These are phyloP conservation scores for Troides oblongomaculatus DNA, from an alignment of 2,888 invertebrate species.

Conservation along the genomic window DNA sequence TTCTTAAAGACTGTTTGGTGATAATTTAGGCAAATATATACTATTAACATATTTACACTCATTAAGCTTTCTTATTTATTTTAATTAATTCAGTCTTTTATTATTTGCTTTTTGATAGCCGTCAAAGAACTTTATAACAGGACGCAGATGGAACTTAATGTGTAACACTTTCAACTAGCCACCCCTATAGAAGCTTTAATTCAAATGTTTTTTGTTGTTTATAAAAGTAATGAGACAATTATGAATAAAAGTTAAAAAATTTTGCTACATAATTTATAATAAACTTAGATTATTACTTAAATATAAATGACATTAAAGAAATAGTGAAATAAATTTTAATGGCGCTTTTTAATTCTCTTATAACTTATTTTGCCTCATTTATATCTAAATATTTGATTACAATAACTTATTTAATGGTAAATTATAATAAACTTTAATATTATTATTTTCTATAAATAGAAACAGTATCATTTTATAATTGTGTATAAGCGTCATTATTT, in stretches of 20 bases:
- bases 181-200: neutral
- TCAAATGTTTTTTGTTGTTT: neutral
- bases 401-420: no score
- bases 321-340: neutral
- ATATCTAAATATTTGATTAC: no score
- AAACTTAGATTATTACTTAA: neutral
- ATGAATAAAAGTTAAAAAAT: neutral
- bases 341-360: neutral
- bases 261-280: neutral
- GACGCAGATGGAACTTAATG: neutral
- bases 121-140: neutral
- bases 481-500: neutral
- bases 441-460: neutral
- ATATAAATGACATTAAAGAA: neutral
- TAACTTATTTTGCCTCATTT: neutral
- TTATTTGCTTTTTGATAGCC: neutral
- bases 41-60: neutral
- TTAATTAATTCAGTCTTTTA: neutral
- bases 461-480: neutral
- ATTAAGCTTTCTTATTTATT: neutral
- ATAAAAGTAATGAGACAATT: neutral
- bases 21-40: neutral
- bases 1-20: neutral
- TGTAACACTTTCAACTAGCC: neutral
- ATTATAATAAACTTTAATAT: neutral